A percentile compares a stretch with the other conserved stretches of the same genome.
phyloP scores from a whole-genome alignment of 2,888 invertebrate species.

The Heteropelma amictum region DNA sequence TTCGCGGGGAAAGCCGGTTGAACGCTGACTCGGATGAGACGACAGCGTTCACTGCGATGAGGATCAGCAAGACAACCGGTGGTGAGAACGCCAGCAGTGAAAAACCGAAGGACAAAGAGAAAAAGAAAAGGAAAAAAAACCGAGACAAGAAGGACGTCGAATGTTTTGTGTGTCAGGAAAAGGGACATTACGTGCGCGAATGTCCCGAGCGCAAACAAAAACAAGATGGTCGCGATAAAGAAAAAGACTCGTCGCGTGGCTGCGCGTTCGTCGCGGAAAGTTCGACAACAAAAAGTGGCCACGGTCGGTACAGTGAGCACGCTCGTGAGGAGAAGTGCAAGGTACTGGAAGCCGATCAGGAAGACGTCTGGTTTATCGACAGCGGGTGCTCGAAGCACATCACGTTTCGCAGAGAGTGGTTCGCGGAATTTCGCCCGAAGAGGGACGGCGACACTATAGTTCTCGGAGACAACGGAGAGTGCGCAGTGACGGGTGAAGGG shows the following conservation, averaged over 20 bases:
- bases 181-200: constrained; percentile 1
- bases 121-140: not conserved
- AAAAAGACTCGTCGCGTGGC: not conserved
- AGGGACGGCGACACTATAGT: constrained; percentile 31
- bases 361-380: constrained; percentile 56
- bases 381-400: constrained; percentile 55
- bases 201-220: not conserved
- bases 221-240: not conserved
- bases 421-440: constrained; percentile 42
- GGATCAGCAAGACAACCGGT: not conserved
- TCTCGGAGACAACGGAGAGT: constrained; percentile 55
- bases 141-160: not conserved
- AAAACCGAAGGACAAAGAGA: too few relatives aligned
- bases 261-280: not conserved
- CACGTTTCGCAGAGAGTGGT: constrained; percentile 55
- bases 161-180: not conserved
- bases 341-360: constrained; percentile 38
- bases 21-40: not conserved
- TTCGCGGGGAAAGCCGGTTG: constrained; percentile 42
- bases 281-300: too few relatives aligned
- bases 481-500: constrained; percentile 53
- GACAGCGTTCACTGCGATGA: constrained; percentile 20
- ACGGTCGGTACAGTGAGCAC: not conserved
- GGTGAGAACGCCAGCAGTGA: too few relatives aligned
- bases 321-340: not conserved